phyloP scores from a whole-genome alignment of 2,888 invertebrate genomes.

The Rapana venosa region DNA sequence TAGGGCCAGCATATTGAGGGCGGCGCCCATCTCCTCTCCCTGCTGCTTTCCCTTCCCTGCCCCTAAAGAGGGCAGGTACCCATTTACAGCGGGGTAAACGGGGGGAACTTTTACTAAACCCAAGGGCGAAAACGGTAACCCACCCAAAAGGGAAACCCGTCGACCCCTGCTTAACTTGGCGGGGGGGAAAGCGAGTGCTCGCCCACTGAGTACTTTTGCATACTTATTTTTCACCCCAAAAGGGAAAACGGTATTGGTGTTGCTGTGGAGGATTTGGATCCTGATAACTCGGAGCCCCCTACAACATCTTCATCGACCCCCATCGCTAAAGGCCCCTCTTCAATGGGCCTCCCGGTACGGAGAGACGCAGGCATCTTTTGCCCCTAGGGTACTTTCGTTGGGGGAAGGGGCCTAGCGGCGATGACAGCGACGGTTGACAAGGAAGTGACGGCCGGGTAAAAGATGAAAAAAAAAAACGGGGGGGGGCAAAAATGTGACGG shows the following conservation, averaged over 20 bases:
- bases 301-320: slow-evolving; percentile 37
- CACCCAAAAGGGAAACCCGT: no score
- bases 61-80: no score
- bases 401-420: neutral
- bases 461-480: neutral
- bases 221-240: neutral
- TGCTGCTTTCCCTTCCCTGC: no score
- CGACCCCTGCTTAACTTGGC: no score
- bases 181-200: no score
- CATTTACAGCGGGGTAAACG: no score
- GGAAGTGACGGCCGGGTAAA: neutral
- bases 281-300: slow-evolving; percentile 46
- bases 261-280: slow-evolving; percentile 41
- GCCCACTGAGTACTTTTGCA: no score
- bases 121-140: no score
- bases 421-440: neutral
- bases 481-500: neutral
- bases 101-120: no score
- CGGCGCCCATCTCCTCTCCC: no score
- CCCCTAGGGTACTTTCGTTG: slow-evolving; percentile 42
- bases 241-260: neutral
- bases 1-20: no score
- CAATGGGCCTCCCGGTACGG: slow-evolving; percentile 48
- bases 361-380: slow-evolving; percentile 41
- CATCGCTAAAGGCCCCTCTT: slow-evolving; percentile 31